Base-by-base conservation (phyloP, 35 echinoderm and acorn worm genomes). In the Acanthaster planci region DNA sequence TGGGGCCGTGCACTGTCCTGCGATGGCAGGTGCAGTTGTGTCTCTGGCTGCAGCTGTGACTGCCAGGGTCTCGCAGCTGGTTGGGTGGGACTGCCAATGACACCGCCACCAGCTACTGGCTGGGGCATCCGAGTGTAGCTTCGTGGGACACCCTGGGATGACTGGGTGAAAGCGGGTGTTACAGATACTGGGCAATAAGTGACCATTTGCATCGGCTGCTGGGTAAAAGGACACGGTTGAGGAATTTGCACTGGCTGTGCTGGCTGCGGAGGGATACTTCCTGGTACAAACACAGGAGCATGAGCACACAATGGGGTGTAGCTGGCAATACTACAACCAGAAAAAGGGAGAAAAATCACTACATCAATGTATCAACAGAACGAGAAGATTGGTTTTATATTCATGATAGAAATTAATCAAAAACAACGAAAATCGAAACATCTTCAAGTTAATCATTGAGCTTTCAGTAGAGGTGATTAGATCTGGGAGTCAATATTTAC, bases 251-350 rank as follows among this genome's bases (percentile, higher is more conserved):
- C 42, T 6, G 4, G 64, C 64, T 72, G 64, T 12, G 14, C 64
- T 47, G 42, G 42, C 64, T 72, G 64, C 26, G 4, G 64, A 35
- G 64, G 23, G 34, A 72, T 34, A 29, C 34, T 72, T 19, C 64
- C 30, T 26, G 64, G 64, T 2, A 72, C 64, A 72, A 72, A 72
- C 64, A 72, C 64, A 2, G 64, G 64, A 27, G 64, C 64, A 10
- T 72, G 64, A 2, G 34, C 64, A 72, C 14, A 72, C 64, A 72
- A 72, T 21, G 64, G 64, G 23, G 64, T 72, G 10, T 72, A 72
- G 42, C 42, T 47, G 42, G 42, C 42, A 47, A 47, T 47, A 47
- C 12, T 47, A 12, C 12, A 12, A 12, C 42, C 12, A 12, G 42
- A 6, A 47, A 12, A 47, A 47, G 42, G 42, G 12, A 47, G 12